These are phyloP conservation scores for Malacoraja senta DNA, from an alignment of 2,797 vertebrate genomes.

Conservation along the genomic window DNA sequence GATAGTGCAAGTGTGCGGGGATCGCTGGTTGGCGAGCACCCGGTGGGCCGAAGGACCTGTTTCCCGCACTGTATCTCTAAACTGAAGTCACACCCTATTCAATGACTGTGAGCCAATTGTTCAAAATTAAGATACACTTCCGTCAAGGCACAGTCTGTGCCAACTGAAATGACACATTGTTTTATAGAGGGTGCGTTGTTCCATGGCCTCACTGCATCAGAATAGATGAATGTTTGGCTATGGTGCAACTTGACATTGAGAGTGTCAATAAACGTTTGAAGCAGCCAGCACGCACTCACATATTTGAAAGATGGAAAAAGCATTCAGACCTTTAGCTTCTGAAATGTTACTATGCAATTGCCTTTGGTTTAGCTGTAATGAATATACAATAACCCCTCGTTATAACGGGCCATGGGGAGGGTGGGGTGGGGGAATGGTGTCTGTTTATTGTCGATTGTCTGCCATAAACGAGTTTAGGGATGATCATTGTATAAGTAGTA, in stretches of 20 bases:
- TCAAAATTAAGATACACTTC: neutral
- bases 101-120: neutral
- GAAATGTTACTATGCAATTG: neutral
- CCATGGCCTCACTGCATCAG: neutral
- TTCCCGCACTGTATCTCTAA: too few species aligned
- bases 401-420: too few species aligned
- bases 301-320: neutral
- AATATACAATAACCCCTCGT: neutral
- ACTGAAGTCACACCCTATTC: constrained; percentile 11
- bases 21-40: too few species aligned
- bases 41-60: too few species aligned
- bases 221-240: neutral
- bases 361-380: neutral
- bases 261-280: neutral
- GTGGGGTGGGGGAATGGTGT: too few species aligned
- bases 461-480: too few species aligned
- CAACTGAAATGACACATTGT: neutral
- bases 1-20: too few species aligned
- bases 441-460: too few species aligned
- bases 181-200: neutral
- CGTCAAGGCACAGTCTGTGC: neutral
- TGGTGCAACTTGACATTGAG: neutral
- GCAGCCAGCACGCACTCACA: neutral
- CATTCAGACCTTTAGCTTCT: neutral
- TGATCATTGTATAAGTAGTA: too few species aligned